Evolutionary conservation across 2,113 vertebrate genomes (phyloP).

Genomic region (Oenanthe oenanthe): DNA sequence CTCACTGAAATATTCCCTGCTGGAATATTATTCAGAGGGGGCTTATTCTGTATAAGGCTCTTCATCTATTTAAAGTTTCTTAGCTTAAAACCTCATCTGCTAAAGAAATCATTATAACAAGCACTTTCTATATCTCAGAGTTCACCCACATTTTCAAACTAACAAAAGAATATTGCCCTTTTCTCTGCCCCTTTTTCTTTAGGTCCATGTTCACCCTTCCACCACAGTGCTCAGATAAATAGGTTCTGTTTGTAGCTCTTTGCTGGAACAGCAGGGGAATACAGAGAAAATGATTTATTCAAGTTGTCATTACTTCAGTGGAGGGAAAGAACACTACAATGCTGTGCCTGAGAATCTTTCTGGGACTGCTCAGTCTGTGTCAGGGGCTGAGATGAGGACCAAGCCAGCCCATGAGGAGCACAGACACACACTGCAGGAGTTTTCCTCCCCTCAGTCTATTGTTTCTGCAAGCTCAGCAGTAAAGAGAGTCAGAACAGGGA

Average conservation of each 20-base stretch:
- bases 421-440: background rate
- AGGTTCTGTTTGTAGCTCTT: background rate
- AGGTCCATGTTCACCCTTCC: background rate
- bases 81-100: background rate
- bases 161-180: background rate
- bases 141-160: background rate
- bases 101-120: background rate
- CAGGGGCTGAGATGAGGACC: background rate
- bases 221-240: background rate
- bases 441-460: background rate
- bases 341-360: background rate
- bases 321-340: background rate
- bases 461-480: background rate
- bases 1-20: background rate
- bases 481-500: background rate
- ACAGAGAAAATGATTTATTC: background rate
- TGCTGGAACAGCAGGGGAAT: background rate
- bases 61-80: conserved; percentile 7
- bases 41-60: background rate
- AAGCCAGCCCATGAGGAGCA: background rate
- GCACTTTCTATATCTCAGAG: background rate
- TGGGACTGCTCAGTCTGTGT: background rate
- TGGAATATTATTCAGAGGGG: background rate
- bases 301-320: background rate
- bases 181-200: background rate